Conservation (phyloP, 1,140 invertebrate species). For the Platorchestia sp. region DNA sequence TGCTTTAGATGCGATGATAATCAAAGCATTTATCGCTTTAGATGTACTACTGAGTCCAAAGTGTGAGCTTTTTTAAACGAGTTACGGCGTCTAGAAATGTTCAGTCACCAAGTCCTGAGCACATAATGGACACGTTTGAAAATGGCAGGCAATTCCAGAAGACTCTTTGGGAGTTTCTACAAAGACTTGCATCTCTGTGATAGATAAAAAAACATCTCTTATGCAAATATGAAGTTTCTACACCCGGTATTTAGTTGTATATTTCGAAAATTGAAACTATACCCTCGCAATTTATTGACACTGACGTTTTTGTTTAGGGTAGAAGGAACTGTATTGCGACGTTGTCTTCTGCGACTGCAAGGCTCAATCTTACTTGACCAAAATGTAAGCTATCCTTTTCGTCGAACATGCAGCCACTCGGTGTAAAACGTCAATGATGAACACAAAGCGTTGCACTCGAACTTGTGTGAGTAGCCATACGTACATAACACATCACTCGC, state of each 20-base stretch:
- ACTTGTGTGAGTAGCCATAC: neutral
- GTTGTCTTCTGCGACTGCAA: neutral
- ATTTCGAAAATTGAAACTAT: neutral
- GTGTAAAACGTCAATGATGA: neutral
- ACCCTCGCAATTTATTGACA: neutral
- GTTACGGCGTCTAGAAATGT: neutral
- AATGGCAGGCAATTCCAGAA: neutral
- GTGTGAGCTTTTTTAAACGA: neutral
- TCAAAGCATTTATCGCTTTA: neutral
- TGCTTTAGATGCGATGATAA: neutral
- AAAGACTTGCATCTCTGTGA: neutral
- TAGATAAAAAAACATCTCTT: neutral
- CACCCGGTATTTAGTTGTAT: neutral
- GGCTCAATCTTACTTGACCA: neutral
- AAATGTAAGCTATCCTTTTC: neutral
- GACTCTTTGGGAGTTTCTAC: neutral
- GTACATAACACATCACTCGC: neutral
- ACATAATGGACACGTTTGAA: neutral
- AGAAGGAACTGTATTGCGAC: neutral
- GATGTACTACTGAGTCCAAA: neutral
- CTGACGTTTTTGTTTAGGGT: neutral
- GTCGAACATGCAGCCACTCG: neutral
- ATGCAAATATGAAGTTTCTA: neutral
- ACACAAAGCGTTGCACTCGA: neutral
- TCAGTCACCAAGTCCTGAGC: neutral